phyloP scores from a whole-genome alignment of 2,113 vertebrate genomes.

The Malurus elegans region DNA sequence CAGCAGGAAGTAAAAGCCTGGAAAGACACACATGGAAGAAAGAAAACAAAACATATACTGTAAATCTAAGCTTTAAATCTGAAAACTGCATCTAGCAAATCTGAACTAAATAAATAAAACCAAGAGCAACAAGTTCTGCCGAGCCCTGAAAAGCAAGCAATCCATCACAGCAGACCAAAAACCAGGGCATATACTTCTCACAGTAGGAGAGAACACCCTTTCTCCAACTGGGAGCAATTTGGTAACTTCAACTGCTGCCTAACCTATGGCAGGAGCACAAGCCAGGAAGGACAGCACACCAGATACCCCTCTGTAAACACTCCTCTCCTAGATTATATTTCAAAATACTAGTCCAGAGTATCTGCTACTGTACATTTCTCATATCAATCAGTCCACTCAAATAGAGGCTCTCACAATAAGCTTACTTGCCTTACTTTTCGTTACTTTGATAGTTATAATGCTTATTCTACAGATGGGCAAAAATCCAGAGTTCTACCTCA shows the following conservation, averaged over 20 bases:
- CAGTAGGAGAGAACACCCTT: not conserved
- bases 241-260: not conserved
- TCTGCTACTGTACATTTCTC: not conserved
- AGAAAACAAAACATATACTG: not conserved
- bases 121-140: not conserved
- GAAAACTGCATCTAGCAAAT: not conserved
- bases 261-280: not conserved
- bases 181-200: not conserved
- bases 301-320: not conserved
- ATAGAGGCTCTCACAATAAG: not conserved
- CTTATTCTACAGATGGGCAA: not conserved
- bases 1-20: constrained; percentile 94
- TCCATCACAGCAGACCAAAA: not conserved
- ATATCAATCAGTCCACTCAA: not conserved
- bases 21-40: not conserved
- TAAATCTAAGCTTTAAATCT: not conserved
- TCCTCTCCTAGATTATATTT: not conserved
- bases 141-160: not conserved
- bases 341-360: not conserved
- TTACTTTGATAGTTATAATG: not conserved
- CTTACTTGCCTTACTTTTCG: not conserved
- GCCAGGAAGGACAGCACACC: not conserved
- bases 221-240: not conserved
- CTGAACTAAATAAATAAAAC: not conserved
- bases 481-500: not conserved